Evolutionary conservation across 2,797 vertebrate species (phyloP).

Genomic region (Sebastes kiyomatsui): DNA sequence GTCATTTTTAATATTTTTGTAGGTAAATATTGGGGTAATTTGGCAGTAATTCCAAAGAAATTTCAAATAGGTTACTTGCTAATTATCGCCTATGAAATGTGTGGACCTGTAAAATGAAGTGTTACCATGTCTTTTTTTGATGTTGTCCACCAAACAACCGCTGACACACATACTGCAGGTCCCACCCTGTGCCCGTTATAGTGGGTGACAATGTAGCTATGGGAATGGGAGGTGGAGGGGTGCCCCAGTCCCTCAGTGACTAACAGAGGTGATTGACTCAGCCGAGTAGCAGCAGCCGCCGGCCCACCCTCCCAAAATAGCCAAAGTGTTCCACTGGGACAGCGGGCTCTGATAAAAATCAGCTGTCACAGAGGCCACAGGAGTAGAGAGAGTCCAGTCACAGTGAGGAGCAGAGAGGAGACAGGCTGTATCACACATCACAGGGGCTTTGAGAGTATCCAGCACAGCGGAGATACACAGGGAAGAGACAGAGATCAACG

Average conservation of each 20-base stretch:
- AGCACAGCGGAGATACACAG: conserved; percentile 20
- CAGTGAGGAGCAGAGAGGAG: conserved; percentile 45
- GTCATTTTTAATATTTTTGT: too few relatives aligned
- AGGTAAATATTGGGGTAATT: too few relatives aligned
- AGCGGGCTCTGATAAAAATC: conserved; percentile 85
- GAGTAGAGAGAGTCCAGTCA: conserved; percentile 67
- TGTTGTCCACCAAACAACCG: neutral
- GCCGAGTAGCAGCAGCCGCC: conserved; percentile 62
- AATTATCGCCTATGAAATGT: too few relatives aligned
- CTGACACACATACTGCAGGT: conserved; percentile 57
- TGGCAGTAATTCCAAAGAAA: too few relatives aligned
- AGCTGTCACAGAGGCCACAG: conserved; percentile 81
- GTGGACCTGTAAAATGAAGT: too few relatives aligned
- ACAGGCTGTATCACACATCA: conserved; percentile 34
- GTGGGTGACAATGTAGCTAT: conserved; percentile 70
- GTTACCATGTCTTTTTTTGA: conserved; percentile 3
- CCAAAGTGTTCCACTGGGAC: conserved; percentile 75
- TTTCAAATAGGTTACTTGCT: too few relatives aligned
- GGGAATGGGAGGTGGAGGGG: conserved; percentile 68
- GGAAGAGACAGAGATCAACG: conserved; percentile 8
- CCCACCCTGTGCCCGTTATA: conserved; percentile 66
- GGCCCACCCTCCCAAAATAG: conserved; percentile 87
- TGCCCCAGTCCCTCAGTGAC: conserved; percentile 55
- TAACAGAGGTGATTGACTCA: conserved; percentile 83
- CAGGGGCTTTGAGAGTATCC: conserved; percentile 16